A percentile compares a stretch with the other conserved stretches of the same genome.
phyloP scores from a whole-genome alignment of 1,140 invertebrate genomes.

The Heterodera schachtii region DNA sequence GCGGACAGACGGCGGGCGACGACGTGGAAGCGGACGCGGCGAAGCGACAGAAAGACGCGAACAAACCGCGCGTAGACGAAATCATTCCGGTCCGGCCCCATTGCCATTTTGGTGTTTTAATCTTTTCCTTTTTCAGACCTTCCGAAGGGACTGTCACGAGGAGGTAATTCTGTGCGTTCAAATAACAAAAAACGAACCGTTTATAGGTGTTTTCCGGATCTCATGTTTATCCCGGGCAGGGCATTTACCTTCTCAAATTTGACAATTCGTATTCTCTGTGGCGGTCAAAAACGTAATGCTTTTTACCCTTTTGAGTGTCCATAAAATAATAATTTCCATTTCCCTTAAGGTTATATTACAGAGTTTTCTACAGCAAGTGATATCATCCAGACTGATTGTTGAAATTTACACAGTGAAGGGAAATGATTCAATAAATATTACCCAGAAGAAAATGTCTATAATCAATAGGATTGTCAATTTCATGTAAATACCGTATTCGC shows the following conservation, averaged over 20 bases:
- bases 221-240: slow-evolving; percentile 88
- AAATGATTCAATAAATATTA: not conserved
- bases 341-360: slow-evolving; percentile 78
- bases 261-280: slow-evolving; percentile 99
- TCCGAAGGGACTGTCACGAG: slow-evolving; percentile 89
- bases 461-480: too few species aligned
- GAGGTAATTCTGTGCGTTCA: slow-evolving; percentile 69
- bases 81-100: slow-evolving; percentile 77
- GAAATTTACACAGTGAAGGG: not conserved
- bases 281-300: slow-evolving; percentile 85
- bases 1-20: not conserved
- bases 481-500: too few species aligned
- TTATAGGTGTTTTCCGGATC: slow-evolving; percentile 75
- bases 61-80: slow-evolving; percentile 74
- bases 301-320: not conserved
- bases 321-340: not conserved
- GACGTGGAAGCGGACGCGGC: slow-evolving; percentile 56
- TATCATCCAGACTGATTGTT: not conserved
- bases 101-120: not conserved
- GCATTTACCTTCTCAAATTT: slow-evolving; percentile 96
- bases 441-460: too few species aligned
- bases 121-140: slow-evolving; percentile 67
- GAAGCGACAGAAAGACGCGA: slow-evolving; percentile 51
- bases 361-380: slow-evolving; percentile 87
- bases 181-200: not conserved